A percentile compares a stretch with the other conserved stretches of the same genome.
These are phyloP conservation scores for Eira barbara DNA, from an alignment of 2,113 vertebrate genomes.

Conservation along the genomic window DNA sequence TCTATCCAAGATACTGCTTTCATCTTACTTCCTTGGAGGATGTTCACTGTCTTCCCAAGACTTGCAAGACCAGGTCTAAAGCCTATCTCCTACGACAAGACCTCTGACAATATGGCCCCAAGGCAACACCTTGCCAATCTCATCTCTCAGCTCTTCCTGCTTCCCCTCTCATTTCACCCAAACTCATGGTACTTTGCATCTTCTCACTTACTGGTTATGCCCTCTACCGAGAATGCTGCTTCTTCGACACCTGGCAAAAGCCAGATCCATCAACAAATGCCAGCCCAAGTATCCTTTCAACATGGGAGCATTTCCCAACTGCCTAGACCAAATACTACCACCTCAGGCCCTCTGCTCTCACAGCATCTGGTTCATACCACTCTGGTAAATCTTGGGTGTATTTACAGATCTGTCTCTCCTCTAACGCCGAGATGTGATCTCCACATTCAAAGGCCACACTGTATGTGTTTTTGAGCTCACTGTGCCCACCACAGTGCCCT, in stretches of 20 bases:
- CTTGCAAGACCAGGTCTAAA: background rate
- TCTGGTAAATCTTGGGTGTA: background rate
- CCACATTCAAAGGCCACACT: background rate
- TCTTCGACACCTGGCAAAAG: background rate
- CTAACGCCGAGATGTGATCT: background rate
- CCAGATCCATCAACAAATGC: background rate
- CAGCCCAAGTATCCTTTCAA: background rate
- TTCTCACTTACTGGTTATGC: background rate
- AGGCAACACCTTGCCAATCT: background rate
- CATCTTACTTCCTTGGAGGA: rapidly evolving
- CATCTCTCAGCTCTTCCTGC: background rate
- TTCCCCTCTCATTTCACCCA: background rate
- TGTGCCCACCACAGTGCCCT: no score
- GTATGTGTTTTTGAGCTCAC: background rate
- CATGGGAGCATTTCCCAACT: background rate
- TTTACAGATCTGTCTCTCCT: background rate
- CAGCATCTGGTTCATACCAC: background rate
- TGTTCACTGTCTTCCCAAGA: background rate
- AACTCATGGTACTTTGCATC: background rate
- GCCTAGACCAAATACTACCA: background rate
- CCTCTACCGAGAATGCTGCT: background rate
- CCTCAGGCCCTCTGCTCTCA: background rate
- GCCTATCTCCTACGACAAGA: background rate
- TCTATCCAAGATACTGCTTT: background rate
- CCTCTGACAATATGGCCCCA: background rate